Percentiles rank a stretch among this genome's conserved stretches.
Conservation (phyloP, 2,113 vertebrate genomes). For the Phyllostomus discolor region DNA sequence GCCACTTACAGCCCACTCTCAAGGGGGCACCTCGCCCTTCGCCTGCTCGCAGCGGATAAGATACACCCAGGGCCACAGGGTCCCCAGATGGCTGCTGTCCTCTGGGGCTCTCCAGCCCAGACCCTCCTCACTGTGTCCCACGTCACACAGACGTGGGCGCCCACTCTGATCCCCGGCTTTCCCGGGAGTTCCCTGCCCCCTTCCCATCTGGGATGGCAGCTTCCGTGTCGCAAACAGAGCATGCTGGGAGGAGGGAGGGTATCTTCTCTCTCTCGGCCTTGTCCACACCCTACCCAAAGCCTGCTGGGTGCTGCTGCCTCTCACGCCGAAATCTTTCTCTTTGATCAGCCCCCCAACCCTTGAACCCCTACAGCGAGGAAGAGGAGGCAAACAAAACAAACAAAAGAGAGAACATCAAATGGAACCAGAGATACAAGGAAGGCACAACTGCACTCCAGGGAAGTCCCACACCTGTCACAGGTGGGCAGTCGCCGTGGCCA, state of each 20-base stretch:
- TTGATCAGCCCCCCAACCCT: background rate
- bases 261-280: background rate
- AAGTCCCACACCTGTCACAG: background rate
- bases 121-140: background rate
- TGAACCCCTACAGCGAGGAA: background rate
- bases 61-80: background rate
- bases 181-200: background rate
- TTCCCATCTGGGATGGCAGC: background rate
- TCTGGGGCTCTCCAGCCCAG: background rate
- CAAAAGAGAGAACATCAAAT: background rate
- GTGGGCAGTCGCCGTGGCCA: no score
- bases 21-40: background rate
- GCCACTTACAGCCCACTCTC: background rate
- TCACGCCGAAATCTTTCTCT: background rate
- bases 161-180: no score
- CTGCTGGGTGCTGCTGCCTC: background rate
- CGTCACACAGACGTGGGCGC: no score
- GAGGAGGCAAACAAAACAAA: background rate
- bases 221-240: background rate
- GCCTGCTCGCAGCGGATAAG: background rate
- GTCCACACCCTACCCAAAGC: background rate
- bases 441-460: background rate
- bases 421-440: background rate
- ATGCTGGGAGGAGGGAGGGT: no score
- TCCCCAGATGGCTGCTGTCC: background rate